These are phyloP conservation scores for Pteropus rufus DNA, from an alignment of 2,797 vertebrate species.

Conservation along the genomic window DNA sequence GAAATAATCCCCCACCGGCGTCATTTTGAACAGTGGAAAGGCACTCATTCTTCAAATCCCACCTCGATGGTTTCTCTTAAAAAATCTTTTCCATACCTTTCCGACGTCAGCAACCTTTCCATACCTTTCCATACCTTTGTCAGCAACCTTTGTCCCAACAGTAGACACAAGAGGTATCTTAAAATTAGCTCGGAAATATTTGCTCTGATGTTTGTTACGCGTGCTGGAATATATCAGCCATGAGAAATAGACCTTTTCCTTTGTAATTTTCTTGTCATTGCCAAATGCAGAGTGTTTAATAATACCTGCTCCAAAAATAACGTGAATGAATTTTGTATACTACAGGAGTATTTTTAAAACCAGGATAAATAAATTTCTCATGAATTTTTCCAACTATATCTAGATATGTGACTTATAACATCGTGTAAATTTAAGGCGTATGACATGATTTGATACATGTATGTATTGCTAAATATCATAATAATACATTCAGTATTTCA, in stretches of 20 bases:
- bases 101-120: neutral
- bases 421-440: neutral
- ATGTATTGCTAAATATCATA: neutral
- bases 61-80: neutral
- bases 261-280: neutral
- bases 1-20: neutral
- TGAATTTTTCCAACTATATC: neutral
- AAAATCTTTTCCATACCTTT: neutral
- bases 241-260: neutral
- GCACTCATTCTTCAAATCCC: neutral
- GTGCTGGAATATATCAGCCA: neutral
- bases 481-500: neutral
- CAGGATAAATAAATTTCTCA: neutral
- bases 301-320: neutral
- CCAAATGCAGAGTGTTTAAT: neutral
- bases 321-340: neutral
- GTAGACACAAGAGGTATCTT: neutral
- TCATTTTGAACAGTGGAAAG: neutral
- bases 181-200: neutral
- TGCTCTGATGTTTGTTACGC: neutral
- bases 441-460: neutral
- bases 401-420: neutral
- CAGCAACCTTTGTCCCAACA: neutral
- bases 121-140: no score
- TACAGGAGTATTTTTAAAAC: neutral